A percentile compares a stretch with the other conserved stretches of the same genome.
Evolutionary conservation across 2,888 invertebrate species (phyloP).

Genomic region (Lagria hirta): DNA sequence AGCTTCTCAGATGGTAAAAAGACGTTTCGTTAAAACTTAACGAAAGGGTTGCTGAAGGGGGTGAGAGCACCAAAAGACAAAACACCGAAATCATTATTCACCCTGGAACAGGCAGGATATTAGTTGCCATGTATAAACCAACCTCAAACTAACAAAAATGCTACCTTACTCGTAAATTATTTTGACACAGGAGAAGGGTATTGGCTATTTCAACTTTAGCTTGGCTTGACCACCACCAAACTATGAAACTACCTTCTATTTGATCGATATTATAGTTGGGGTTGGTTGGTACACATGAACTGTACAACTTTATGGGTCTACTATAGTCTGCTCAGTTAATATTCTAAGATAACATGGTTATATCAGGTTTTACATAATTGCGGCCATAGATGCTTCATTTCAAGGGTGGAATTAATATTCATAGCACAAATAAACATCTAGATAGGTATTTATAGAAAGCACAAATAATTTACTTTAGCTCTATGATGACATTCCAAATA

Average conservation of each 20-base stretch:
- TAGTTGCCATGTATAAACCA: constrained; percentile 53
- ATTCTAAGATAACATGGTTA: constrained; percentile 31
- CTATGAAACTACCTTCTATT: constrained; percentile 44
- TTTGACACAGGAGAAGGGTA: constrained; percentile 52
- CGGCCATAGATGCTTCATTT: constrained; percentile 25
- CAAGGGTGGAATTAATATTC: constrained; percentile 28
- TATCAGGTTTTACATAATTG: constrained; percentile 31
- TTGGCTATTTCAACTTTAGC: constrained; percentile 46
- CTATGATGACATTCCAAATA: too few relatives aligned
- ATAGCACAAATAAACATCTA: constrained; percentile 30
- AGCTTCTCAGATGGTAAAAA: constrained; percentile 56
- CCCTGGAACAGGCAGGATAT: constrained; percentile 53
- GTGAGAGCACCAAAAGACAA: constrained; percentile 44
- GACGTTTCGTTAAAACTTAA: constrained; percentile 51
- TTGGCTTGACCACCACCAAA: too few relatives aligned
- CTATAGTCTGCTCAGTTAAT: constrained; percentile 25
- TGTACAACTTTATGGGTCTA: constrained; percentile 28
- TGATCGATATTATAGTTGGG: constrained; percentile 38
- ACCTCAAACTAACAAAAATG: constrained; percentile 54
- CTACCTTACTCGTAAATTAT: constrained; percentile 54
- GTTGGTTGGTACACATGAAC: too few relatives aligned
- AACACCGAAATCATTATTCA: constrained; percentile 55
- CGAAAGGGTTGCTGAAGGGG: constrained; percentile 40
- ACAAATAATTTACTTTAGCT: constrained; percentile 9
- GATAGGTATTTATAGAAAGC: constrained; percentile 26